Evolutionary conservation across 92 coral and sea anemone genomes (phyloP).

Genomic region (Zoanthus sociatus): DNA sequence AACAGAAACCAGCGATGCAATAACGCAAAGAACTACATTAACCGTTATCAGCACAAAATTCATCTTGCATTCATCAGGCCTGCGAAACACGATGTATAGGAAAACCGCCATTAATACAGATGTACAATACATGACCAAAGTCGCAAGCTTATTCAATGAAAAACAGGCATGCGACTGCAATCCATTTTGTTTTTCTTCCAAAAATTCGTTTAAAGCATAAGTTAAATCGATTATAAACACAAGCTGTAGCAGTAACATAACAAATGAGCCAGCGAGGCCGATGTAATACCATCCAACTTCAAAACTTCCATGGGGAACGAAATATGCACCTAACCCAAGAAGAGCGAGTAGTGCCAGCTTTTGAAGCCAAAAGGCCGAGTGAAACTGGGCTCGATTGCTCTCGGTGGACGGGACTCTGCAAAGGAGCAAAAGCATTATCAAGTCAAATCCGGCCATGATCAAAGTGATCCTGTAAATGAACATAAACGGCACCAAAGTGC

Average conservation of each 20-base stretch:
- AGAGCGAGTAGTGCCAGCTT: constrained; percentile 61
- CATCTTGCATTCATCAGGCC: constrained; percentile 71
- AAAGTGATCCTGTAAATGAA: constrained; percentile 65
- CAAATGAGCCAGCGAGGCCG: constrained; percentile 73
- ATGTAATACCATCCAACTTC: constrained; percentile 76
- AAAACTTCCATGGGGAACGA: constrained; percentile 66
- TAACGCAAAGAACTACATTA: constrained; percentile 60
- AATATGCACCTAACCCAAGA: constrained; percentile 51
- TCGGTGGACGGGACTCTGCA: constrained; percentile 34
- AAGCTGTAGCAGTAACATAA: constrained; percentile 71
- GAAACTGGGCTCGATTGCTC: constrained; percentile 59
- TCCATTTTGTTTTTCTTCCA: constrained; percentile 21
- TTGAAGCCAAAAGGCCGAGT: constrained; percentile 90
- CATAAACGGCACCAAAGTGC: constrained; percentile 39
- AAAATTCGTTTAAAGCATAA: constrained; percentile 60
- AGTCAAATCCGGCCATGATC: constrained; percentile 63
- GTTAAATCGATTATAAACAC: constrained; percentile 78
- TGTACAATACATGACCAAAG: constrained; percentile 47
- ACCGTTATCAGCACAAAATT: constrained; percentile 66
- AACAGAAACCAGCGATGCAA: constrained; percentile 59
- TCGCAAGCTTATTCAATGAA: constrained; percentile 32
- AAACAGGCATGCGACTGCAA: constrained; percentile 41
- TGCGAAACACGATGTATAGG: constrained; percentile 60
- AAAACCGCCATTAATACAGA: constrained; percentile 52
- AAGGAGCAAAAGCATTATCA: constrained; percentile 56